phyloP scores from a whole-genome alignment of 2,113 vertebrate genomes.

The Australoheros scitulus region DNA sequence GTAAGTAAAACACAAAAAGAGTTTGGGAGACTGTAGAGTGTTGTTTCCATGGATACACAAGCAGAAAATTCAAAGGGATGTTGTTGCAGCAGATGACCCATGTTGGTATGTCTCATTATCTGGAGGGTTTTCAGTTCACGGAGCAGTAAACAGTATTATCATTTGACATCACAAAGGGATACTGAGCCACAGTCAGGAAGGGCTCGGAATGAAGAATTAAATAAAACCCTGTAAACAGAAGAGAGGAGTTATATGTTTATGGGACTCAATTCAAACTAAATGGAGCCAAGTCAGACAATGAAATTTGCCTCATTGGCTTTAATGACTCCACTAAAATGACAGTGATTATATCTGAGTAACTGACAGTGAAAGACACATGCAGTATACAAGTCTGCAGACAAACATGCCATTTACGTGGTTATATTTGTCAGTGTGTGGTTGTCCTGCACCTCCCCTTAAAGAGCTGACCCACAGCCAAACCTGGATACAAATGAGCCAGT shows the following conservation, averaged over 20 bases:
- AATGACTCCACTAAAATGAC: conserved; percentile 2
- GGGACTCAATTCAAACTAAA: background rate
- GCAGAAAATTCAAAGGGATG: background rate
- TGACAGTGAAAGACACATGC: background rate
- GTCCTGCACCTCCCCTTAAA: background rate
- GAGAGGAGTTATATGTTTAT: conserved; percentile 12
- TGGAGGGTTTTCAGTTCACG: conserved; percentile 20
- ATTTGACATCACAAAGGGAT: conserved; percentile 13
- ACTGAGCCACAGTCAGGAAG: background rate
- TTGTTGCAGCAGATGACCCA: conserved; percentile 6
- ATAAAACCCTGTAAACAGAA: background rate
- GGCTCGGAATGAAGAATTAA: background rate
- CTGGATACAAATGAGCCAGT: background rate
- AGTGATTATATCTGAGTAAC: background rate
- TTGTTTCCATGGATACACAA: conserved; percentile 50
- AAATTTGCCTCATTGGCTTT: background rate
- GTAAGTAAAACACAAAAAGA: background rate
- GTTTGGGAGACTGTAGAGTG: background rate
- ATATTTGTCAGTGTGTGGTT: conserved; percentile 1
- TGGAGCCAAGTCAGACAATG: conserved; percentile 20
- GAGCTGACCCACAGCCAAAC: background rate
- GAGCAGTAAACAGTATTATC: conserved; percentile 19
- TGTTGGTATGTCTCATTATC: conserved; percentile 24
- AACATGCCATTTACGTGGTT: background rate
- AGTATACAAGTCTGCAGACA: background rate